phyloP scores from a whole-genome alignment of 2,888 invertebrate genomes.

The Oxytorus armatus region DNA sequence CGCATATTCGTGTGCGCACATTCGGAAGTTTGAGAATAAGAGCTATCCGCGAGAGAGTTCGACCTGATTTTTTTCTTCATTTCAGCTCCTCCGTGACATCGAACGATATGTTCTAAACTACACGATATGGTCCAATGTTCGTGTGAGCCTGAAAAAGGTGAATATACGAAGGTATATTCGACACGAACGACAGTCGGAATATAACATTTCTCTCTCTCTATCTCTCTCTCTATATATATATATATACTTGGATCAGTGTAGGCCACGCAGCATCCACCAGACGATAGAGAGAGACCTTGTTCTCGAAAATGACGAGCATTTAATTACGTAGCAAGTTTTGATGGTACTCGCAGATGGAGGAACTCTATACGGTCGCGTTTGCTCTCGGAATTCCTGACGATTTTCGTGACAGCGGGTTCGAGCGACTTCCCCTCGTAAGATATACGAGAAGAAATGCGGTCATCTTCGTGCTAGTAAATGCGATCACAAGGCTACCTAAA shows the following conservation, averaged over 20 bases:
- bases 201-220: slow-evolving; percentile 40
- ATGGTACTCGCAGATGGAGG: slow-evolving; percentile 63
- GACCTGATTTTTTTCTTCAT: slow-evolving; percentile 55
- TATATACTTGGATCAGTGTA: slow-evolving; percentile 3
- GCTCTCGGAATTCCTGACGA: slow-evolving; percentile 50
- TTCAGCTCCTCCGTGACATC: slow-evolving; percentile 44
- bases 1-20: slow-evolving; percentile 35
- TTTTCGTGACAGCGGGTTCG: slow-evolving; percentile 58
- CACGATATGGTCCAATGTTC: slow-evolving; percentile 51
- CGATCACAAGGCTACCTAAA: slow-evolving; percentile 20
- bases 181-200: slow-evolving; percentile 57
- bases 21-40: slow-evolving; percentile 41
- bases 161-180: slow-evolving; percentile 46
- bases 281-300: slow-evolving; percentile 40
- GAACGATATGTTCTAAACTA: slow-evolving; percentile 44
- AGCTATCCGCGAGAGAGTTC: slow-evolving; percentile 26
- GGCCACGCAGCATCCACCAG: slow-evolving; percentile 34
- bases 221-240: slow-evolving; percentile 10
- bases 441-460: slow-evolving; percentile 13
- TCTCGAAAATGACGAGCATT: slow-evolving; percentile 63
- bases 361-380: slow-evolving; percentile 25
- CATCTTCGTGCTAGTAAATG: slow-evolving; percentile 63
- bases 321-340: slow-evolving; percentile 60
- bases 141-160: slow-evolving; percentile 45
- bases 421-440: slow-evolving; percentile 10